These are phyloP conservation scores for Eupithecia pulchellata DNA, from an alignment of 2,888 invertebrate species.

Conservation along the genomic window DNA sequence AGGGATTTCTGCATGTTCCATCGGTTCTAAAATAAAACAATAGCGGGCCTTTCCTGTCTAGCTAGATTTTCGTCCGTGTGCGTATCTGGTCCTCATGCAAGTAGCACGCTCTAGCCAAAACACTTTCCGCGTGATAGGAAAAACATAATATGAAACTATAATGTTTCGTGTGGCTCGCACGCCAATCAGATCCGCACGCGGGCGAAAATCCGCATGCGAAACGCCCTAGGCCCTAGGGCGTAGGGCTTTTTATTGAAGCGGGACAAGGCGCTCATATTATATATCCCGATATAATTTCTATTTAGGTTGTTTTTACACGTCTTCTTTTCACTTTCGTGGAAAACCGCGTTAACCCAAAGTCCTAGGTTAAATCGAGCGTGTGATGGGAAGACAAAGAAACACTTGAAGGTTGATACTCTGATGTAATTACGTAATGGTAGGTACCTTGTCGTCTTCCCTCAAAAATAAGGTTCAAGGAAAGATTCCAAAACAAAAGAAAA, in stretches of 20 bases:
- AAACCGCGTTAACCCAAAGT: not conserved
- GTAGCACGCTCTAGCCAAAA: no score
- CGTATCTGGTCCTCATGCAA: no score
- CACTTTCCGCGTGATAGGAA: no score
- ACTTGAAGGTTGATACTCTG: not conserved
- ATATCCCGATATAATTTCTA: not conserved
- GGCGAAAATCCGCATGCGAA: no score
- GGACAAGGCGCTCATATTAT: not conserved
- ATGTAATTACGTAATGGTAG: not conserved
- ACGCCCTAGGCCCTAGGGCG: no score
- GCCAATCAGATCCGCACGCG: no score
- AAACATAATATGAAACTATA: no score
- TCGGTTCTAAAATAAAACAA: not conserved
- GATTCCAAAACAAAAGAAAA: not conserved
- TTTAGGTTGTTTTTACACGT: not conserved
- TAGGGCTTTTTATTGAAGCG: not conserved
- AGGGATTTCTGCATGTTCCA: not conserved
- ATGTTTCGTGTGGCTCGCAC: no score
- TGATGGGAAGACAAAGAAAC: constrained; percentile 1
- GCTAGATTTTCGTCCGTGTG: no score
- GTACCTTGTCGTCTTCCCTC: not conserved
- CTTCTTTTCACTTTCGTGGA: not conserved
- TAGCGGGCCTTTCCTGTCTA: no score
- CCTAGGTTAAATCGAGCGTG: not conserved
- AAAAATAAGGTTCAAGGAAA: not conserved